Conservation (phyloP, 2,113 vertebrate species). For the Ivindomyrus marchei region DNA sequence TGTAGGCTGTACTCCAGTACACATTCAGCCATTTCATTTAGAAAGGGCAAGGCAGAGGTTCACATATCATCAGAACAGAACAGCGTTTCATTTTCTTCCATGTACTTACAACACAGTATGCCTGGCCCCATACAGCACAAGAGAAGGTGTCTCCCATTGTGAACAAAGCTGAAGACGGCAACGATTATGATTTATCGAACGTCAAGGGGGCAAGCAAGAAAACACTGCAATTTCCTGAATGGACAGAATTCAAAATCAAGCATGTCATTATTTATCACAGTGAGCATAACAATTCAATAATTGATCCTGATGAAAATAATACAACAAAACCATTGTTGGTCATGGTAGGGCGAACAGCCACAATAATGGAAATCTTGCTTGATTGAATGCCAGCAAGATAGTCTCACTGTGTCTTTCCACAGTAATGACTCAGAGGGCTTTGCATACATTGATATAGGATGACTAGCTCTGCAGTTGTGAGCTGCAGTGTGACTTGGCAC, state of each 20-base stretch:
- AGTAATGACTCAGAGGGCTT: neutral
- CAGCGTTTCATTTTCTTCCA: neutral
- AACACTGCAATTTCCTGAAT: constrained; percentile 4
- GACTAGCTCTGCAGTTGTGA: neutral
- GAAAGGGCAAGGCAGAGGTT: neutral
- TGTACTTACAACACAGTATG: neutral
- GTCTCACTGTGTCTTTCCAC: neutral
- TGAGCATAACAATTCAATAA: neutral
- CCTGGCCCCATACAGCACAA: neutral
- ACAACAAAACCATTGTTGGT: neutral
- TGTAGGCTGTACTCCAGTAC: neutral
- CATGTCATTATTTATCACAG: constrained; percentile 7
- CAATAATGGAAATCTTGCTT: neutral
- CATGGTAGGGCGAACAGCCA: neutral
- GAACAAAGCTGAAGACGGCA: neutral
- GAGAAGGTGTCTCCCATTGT: neutral
- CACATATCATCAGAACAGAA: neutral
- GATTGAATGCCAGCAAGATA: neutral
- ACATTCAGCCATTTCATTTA: neutral
- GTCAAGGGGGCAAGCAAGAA: neutral
- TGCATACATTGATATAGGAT: neutral
- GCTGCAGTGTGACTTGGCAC: neutral
- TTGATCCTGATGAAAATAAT: neutral
- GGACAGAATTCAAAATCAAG: constrained; percentile 1
- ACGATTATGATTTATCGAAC: neutral